Evolutionary conservation across 2,113 vertebrate species (phyloP).

Genomic region (Myrmophylax atrothorax): DNA sequence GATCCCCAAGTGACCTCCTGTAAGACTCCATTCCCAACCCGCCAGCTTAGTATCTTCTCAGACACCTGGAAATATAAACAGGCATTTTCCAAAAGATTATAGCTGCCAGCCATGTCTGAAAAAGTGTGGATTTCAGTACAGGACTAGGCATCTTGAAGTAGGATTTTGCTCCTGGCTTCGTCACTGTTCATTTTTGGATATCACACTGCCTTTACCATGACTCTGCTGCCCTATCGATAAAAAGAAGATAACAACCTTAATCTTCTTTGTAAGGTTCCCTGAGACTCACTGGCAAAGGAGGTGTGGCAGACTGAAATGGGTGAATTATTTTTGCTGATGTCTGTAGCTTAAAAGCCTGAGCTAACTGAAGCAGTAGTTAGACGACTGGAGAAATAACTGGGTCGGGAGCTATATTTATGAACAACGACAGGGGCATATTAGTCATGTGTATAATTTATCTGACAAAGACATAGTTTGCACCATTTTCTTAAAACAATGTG

Average conservation of each 20-base stretch:
- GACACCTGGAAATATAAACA: neutral
- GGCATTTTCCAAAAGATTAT: neutral
- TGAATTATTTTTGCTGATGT: neutral
- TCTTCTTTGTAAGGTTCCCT: neutral
- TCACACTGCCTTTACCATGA: neutral
- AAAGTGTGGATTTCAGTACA: neutral
- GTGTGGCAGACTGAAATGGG: neutral
- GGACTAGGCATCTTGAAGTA: neutral
- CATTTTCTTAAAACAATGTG: constrained; percentile 44
- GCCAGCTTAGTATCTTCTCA: neutral
- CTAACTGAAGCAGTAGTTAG: neutral
- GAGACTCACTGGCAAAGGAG: neutral
- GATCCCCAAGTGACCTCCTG: neutral
- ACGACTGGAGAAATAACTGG: neutral
- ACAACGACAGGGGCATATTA: neutral
- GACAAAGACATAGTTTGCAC: constrained; percentile 22
- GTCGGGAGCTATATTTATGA: neutral
- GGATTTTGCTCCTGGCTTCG: neutral
- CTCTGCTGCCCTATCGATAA: neutral
- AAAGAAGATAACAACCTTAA: neutral
- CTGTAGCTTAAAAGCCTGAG: neutral
- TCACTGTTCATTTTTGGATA: neutral
- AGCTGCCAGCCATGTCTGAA: neutral
- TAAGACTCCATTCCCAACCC: neutral
- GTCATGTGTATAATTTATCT: constrained; percentile 32